Conservation (phyloP, 2,797 vertebrate genomes). For the Ctenopoma multispine region DNA sequence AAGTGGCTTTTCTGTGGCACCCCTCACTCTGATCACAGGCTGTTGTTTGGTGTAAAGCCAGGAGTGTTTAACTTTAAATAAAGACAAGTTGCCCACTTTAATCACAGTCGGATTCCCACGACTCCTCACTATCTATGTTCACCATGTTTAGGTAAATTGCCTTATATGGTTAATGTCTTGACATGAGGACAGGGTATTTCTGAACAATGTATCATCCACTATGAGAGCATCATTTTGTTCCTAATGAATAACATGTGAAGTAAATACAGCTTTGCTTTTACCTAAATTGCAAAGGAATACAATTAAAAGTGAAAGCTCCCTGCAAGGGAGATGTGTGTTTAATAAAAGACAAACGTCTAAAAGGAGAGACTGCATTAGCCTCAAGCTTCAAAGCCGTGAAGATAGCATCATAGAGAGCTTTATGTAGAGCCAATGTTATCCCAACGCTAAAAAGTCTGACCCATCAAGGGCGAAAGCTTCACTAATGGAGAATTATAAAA, state of each 20-base stretch:
- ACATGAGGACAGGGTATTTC: conserved; percentile 23
- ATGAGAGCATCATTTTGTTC: conserved; percentile 1
- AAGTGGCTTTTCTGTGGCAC: conserved; percentile 62
- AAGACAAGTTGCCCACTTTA: conserved; percentile 66
- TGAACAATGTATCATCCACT: conserved; percentile 18
- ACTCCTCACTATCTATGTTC: conserved; percentile 29
- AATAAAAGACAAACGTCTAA: conserved; percentile 48
- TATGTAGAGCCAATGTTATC: conserved; percentile 37
- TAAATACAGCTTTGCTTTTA: conserved; percentile 24
- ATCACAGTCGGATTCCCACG: conserved; percentile 61
- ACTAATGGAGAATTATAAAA: conserved; percentile 64
- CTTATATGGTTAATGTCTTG: conserved; percentile 19
- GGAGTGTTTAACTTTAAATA: conserved; percentile 73
- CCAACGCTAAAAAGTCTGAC: conserved; percentile 29
- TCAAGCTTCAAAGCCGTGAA: conserved; percentile 54
- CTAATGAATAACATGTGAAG: conserved; percentile 40
- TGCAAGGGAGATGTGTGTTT: conserved; percentile 53
- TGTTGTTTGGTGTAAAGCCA: conserved; percentile 51
- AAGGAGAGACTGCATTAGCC: conserved; percentile 34
- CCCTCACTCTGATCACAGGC: conserved; percentile 61
- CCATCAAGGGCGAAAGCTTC: conserved; percentile 41
- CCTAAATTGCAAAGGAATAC: conserved; percentile 20
- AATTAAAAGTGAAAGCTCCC: conserved; percentile 42
- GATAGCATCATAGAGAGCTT: conserved; percentile 42
- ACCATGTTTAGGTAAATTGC: conserved; percentile 37